Percentiles rank a stretch among this genome's conserved stretches.
These are phyloP conservation scores for Rattus norvegicus DNA, from an alignment of 2,113 vertebrate genomes.

Conservation along the genomic window GRCr8 NC_086024.1:103154501-103155000, in stretches of 20 bases:
- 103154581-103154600: background rate
- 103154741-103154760: background rate
- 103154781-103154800: background rate
- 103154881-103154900: constrained; percentile 25
- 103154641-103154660: background rate
- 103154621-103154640: background rate
- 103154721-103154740: background rate
- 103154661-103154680: background rate
- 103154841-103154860: background rate
- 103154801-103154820: background rate
- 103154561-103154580: constrained; percentile 23
- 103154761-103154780: background rate
- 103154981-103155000: too few species aligned
- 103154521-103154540: constrained; percentile 30
- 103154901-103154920: constrained; percentile 25
- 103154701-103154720: background rate
- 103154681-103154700: background rate
- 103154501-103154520: constrained; percentile 37
- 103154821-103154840: constrained; percentile 52
- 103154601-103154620: background rate
- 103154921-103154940: background rate
- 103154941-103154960: constrained; percentile 43
- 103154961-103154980: too few species aligned
- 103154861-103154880: background rate
- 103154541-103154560: constrained; percentile 30